Evolutionary conservation across 2,888 invertebrate genomes (phyloP).

Genomic region (Drosophila ezoana): DNA sequence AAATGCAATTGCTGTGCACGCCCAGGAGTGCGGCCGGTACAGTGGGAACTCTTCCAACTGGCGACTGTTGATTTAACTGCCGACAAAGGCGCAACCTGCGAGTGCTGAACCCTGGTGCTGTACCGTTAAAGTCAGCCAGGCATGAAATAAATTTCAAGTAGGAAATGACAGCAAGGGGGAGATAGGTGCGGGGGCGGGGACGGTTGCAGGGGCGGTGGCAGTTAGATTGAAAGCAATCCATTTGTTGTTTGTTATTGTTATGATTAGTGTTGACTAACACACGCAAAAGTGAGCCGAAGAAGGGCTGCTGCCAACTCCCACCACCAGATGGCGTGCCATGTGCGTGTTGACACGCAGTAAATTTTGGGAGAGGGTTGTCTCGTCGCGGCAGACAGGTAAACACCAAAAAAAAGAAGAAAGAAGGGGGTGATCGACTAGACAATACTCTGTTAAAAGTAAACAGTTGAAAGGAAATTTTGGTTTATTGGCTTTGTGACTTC

Average conservation of each 20-base stretch:
- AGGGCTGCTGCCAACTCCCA: conserved; percentile 29
- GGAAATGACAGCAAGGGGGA: conserved; percentile 31
- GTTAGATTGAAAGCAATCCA: conserved; percentile 33
- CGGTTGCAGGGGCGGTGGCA: conserved; percentile 2
- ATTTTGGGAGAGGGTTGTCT: conserved; percentile 6
- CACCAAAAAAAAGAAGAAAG: background rate
- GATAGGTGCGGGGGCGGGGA: background rate
- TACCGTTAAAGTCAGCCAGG: conserved; percentile 47
- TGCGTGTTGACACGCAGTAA: conserved; percentile 57
- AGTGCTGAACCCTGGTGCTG: conserved; percentile 4
- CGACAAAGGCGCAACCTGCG: conserved; percentile 57
- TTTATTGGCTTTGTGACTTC: background rate
- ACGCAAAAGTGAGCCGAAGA: conserved; percentile 37
- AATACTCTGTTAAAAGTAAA: background rate
- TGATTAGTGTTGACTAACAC: conserved; percentile 44
- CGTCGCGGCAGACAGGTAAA: conserved; percentile 8
- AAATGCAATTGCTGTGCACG: conserved; percentile 67
- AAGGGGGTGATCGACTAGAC: background rate
- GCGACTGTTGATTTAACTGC: conserved; percentile 45
- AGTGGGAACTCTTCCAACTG: conserved; percentile 45
- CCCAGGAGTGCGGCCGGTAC: conserved; percentile 14
- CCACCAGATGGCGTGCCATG: conserved; percentile 55
- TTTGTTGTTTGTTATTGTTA: conserved; percentile 50
- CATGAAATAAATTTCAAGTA: conserved; percentile 60
- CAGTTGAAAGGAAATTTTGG: too few species aligned